phyloP scores from a whole-genome alignment of 2,113 vertebrate species.

The Ptyas mucosa region DNA sequence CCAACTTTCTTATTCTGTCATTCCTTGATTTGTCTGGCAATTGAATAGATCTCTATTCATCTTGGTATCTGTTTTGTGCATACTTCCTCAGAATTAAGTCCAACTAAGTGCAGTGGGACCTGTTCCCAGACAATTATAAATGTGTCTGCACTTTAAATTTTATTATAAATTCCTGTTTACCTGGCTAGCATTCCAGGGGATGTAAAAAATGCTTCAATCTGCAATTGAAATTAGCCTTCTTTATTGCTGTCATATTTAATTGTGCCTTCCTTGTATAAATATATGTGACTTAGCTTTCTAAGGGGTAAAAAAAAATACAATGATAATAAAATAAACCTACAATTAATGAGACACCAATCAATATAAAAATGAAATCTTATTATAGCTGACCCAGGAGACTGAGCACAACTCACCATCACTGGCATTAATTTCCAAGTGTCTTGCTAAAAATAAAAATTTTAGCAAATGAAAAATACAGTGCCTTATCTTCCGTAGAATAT shows the following conservation, averaged over 20 bases:
- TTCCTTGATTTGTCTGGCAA: neutral
- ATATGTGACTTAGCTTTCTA: neutral
- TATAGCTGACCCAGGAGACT: neutral
- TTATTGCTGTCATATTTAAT: neutral
- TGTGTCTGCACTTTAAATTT: neutral
- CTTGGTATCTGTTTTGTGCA: neutral
- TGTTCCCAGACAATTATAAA: neutral
- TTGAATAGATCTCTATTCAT: no score
- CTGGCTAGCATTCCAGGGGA: neutral
- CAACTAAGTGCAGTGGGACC: neutral
- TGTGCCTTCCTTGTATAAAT: neutral
- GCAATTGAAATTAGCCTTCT: neutral
- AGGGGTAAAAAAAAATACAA: neutral
- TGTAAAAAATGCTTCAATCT: neutral
- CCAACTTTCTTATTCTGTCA: neutral
- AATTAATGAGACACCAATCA: neutral
- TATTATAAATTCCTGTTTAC: neutral
- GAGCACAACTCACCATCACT: neutral
- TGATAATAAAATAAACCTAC: neutral
- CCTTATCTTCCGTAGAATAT: neutral
- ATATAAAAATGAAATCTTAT: neutral
- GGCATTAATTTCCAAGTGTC: neutral
- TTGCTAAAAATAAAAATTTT: neutral
- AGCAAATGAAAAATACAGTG: neutral
- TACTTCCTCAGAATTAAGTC: neutral